A percentile compares a stretch with the other conserved stretches of the same genome.
phyloP scores from a whole-genome alignment of 2,113 vertebrate species.

The Seriola rivoliana region DNA sequence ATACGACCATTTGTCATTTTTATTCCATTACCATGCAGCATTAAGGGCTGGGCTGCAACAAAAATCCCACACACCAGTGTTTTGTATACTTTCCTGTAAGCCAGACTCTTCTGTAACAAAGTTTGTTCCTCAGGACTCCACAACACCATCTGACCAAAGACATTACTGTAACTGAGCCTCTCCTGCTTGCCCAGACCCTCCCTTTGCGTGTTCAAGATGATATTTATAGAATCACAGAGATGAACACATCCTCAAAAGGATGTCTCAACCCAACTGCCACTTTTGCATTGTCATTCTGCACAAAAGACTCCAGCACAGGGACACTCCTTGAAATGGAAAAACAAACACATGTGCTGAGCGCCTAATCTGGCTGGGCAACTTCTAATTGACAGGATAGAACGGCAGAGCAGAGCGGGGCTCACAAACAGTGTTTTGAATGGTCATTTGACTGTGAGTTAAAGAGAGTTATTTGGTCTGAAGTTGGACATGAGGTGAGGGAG shows the following conservation, averaged over 20 bases:
- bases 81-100: constrained; percentile 17
- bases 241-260: constrained; percentile 61
- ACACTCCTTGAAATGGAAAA: constrained; percentile 15
- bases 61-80: constrained; percentile 28
- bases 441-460: not conserved
- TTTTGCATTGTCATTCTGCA: constrained; percentile 44
- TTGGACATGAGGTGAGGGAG: constrained; percentile 6
- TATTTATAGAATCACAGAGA: constrained; percentile 72
- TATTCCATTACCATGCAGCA: constrained; percentile 46
- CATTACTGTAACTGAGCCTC: constrained; percentile 48
- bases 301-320: constrained; percentile 12
- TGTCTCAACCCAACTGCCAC: constrained; percentile 18
- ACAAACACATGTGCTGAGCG: not conserved
- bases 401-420: not conserved
- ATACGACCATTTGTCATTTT: constrained; percentile 56
- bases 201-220: constrained; percentile 25
- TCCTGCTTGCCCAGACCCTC: constrained; percentile 24
- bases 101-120: constrained; percentile 20
- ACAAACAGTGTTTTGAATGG: not conserved
- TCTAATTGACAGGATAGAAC: constrained; percentile 5
- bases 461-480: constrained; percentile 1
- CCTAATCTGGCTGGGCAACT: not conserved
- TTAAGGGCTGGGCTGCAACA: constrained; percentile 17
- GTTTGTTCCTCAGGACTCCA: constrained; percentile 34
- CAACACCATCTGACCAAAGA: constrained; percentile 32